These are phyloP conservation scores for Rugalucina vietnamica DNA, from an alignment of 2,888 invertebrate genomes.

Conservation along the genomic window DNA sequence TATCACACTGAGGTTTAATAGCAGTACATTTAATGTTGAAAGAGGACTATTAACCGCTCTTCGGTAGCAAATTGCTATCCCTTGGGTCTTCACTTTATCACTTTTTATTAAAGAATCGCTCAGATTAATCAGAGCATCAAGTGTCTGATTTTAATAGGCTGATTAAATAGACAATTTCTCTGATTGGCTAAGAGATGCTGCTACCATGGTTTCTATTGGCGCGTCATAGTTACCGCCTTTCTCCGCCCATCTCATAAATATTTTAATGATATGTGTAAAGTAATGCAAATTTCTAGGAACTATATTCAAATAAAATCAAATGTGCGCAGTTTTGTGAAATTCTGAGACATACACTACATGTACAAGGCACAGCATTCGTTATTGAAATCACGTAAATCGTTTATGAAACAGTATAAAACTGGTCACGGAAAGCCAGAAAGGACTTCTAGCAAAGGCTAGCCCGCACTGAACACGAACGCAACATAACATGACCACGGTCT, in stretches of 20 bases:
- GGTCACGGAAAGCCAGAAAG: no score
- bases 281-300: no score
- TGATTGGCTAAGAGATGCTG: not conserved
- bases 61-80: conserved; percentile 7
- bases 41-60: conserved; percentile 3
- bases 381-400: no score
- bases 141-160: conserved; percentile 10
- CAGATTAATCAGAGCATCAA: not conserved
- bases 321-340: no score
- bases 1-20: not conserved
- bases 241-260: not conserved
- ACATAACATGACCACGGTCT: no score
- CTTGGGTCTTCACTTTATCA: not conserved
- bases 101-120: not conserved
- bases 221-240: not conserved
- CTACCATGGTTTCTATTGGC: not conserved
- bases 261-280: not conserved
- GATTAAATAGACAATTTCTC: not conserved
- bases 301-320: no score
- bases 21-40: conserved; percentile 6
- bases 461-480: no score
- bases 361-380: no score
- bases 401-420: no score
- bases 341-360: no score
- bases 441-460: no score